phyloP scores from a whole-genome alignment of 2,113 vertebrate genomes.

The Dicerorhinus sumatrensis region DNA sequence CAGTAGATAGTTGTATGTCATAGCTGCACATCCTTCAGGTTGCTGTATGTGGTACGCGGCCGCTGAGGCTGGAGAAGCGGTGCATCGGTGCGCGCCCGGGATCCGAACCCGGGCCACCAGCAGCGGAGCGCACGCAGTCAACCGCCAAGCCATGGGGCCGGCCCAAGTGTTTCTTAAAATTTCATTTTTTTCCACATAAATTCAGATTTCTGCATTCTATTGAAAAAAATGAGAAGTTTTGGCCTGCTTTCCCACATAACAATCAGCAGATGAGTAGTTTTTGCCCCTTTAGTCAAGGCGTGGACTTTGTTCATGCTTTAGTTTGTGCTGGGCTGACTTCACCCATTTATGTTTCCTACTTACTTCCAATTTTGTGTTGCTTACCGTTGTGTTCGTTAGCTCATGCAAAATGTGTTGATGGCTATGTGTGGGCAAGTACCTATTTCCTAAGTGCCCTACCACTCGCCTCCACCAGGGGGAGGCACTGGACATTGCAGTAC shows the following conservation, averaged over 20 bases:
- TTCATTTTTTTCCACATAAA: background rate
- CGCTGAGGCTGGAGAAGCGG: too few species aligned
- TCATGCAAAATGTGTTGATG: background rate
- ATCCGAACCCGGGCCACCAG: too few species aligned
- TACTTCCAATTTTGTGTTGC: background rate
- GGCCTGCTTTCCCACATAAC: background rate
- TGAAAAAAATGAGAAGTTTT: background rate
- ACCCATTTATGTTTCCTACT: background rate
- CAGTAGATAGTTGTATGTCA: too few species aligned
- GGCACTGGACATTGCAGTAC: background rate
- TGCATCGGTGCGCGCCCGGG: too few species aligned
- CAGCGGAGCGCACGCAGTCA: too few species aligned
- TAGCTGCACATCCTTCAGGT: too few species aligned
- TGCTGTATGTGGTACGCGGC: too few species aligned
- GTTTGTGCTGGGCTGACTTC: background rate
- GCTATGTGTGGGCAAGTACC: background rate
- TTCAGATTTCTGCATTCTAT: constrained; percentile 22
- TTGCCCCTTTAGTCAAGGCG: background rate
- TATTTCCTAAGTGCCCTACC: background rate
- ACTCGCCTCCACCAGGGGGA: constrained; percentile 16
- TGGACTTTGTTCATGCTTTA: constrained; percentile 24
- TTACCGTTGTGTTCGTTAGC: background rate
- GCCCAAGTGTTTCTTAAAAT: background rate
- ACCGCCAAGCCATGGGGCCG: too few species aligned
- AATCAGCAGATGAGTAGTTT: background rate